These are phyloP conservation scores for Antitype chi DNA, from an alignment of 2,888 invertebrate genomes.

Conservation along the genomic window DNA sequence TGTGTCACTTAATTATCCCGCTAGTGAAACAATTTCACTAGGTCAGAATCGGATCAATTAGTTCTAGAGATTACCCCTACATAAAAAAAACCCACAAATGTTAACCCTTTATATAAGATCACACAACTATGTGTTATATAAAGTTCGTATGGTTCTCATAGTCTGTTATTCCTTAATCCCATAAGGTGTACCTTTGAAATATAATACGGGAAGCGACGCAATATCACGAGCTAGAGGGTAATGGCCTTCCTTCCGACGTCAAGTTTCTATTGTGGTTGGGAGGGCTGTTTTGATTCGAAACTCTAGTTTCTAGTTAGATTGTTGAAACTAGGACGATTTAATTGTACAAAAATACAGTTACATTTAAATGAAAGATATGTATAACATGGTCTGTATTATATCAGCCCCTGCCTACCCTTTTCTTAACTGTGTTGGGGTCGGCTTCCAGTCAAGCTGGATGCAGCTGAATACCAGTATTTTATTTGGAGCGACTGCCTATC, in stretches of 20 bases:
- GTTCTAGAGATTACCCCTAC: not conserved
- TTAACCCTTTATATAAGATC: not conserved
- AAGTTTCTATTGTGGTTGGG: conserved; percentile 27
- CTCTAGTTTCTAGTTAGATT: not conserved
- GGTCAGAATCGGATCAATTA: not conserved
- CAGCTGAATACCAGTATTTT: too few species aligned
- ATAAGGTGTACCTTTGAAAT: conserved; percentile 32
- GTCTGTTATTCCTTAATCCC: conserved; percentile 25
- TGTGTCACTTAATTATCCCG: not conserved
- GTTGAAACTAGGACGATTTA: not conserved
- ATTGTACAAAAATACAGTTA: not conserved
- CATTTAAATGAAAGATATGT: not conserved
- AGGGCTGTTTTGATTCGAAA: conserved; percentile 26
- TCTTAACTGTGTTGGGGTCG: too few species aligned
- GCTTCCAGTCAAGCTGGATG: too few species aligned
- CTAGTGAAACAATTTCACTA: not conserved
- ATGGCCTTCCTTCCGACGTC: not conserved
- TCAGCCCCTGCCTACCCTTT: too few species aligned
- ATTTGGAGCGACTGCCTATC: too few species aligned
- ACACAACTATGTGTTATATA: not conserved
- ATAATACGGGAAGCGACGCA: conserved; percentile 27
- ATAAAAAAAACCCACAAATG: not conserved
- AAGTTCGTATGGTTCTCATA: not conserved
- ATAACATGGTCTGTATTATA: not conserved
- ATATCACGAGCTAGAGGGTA: conserved; percentile 17